Percentiles rank a stretch among this genome's conserved stretches.
Evolutionary conservation across 2,797 vertebrate species (phyloP).

Genomic region (Paratrypauchen microcephalus): DNA sequence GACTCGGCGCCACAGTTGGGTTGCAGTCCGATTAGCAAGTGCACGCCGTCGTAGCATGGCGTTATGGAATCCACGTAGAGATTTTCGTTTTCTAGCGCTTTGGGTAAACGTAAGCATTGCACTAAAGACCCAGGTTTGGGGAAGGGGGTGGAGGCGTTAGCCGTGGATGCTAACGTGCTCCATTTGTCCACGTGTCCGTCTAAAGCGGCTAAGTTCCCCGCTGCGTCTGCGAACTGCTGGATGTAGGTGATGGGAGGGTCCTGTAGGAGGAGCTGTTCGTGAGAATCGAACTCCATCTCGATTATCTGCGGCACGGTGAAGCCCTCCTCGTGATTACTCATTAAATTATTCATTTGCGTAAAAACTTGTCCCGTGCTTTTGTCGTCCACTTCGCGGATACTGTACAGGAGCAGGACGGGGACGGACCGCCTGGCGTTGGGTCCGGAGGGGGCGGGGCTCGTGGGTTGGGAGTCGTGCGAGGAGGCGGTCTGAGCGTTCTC

Average conservation of each 20-base stretch:
- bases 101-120: constrained; percentile 93
- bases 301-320: constrained; percentile 99
- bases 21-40: constrained; percentile 91
- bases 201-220: constrained; percentile 84
- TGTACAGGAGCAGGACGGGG: constrained; percentile 93
- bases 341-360: constrained; percentile 97
- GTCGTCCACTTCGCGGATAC: constrained; percentile 96
- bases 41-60: constrained; percentile 96
- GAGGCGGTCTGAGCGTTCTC: constrained; percentile 83
- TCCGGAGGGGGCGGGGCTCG: constrained; percentile 56
- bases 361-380: constrained; percentile 94
- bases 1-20: constrained; percentile 86
- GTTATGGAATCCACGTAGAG: constrained; percentile 95
- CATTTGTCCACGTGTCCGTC: constrained; percentile 93
- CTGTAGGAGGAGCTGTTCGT: constrained; percentile 95
- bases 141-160: constrained; percentile 34
- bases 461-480: constrained; percentile 69
- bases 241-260: constrained; percentile 98
- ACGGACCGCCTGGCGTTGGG: constrained; percentile 87
- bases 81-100: constrained; percentile 94
- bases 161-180: constrained; percentile 80
- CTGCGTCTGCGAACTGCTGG: constrained; percentile 97
- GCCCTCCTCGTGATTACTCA: constrained; percentile 97
- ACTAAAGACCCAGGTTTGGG: constrained; percentile 94
- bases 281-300: constrained; percentile 97